phyloP scores from a whole-genome alignment of 2,113 vertebrate species.

The Ceyx cyanopectus region DNA sequence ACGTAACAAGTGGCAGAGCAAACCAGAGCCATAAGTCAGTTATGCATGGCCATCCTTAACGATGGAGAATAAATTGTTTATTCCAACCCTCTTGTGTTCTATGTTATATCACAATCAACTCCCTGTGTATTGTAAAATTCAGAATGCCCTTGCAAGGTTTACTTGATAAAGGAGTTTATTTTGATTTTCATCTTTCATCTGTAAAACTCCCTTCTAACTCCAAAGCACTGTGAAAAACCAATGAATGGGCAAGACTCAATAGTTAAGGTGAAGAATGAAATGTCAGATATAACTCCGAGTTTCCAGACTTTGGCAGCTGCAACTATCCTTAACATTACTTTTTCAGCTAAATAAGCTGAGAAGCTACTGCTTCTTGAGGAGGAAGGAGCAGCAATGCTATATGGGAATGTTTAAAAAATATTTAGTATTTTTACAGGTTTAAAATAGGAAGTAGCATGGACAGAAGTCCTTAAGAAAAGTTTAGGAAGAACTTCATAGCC shows the following conservation, averaged over 20 bases:
- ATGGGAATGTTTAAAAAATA: not conserved
- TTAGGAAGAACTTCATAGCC: not conserved
- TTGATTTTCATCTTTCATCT: constrained; percentile 71
- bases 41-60: constrained; percentile 43
- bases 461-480: not conserved
- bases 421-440: not conserved
- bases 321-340: constrained; percentile 51
- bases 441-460: not conserved
- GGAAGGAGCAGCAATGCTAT: not conserved
- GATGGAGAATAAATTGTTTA: constrained; percentile 62
- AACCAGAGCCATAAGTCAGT: constrained; percentile 36
- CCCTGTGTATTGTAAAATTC: constrained; percentile 35
- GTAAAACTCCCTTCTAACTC: constrained; percentile 65
- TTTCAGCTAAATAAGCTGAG: constrained; percentile 15
- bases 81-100: constrained; percentile 37
- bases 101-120: constrained; percentile 61
- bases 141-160: constrained; percentile 57
- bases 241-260: constrained; percentile 62
- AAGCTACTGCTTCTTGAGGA: not conserved
- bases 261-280: constrained; percentile 65
- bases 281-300: constrained; percentile 47
- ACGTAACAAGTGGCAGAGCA: constrained; percentile 34
- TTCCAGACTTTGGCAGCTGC: constrained; percentile 48
- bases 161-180: constrained; percentile 68
- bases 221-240: constrained; percentile 64